Conservation (phyloP, 2,888 invertebrate genomes). For the Pristionchus fissidentatus region DNA sequence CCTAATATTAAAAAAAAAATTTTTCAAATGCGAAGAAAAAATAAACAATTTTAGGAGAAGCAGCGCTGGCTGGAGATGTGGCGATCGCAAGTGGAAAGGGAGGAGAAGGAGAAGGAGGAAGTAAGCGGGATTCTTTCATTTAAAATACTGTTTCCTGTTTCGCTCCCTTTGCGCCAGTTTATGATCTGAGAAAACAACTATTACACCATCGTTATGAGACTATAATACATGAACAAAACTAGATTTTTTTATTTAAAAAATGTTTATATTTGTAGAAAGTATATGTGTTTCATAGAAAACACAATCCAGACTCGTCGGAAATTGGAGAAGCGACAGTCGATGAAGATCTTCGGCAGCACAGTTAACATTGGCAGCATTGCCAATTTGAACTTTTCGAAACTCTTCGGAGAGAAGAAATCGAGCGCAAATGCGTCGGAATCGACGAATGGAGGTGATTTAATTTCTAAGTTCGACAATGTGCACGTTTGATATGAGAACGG, state of each 20-base stretch:
- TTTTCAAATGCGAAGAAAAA: too few species aligned
- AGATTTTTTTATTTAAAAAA: not conserved
- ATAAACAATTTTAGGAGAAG: slow-evolving; percentile 34
- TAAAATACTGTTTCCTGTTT: not conserved
- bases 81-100: slow-evolving; percentile 43
- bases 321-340: slow-evolving; percentile 45
- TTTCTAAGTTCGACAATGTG: too few species aligned
- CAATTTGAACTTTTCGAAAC: slow-evolving; percentile 37
- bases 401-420: slow-evolving; percentile 39
- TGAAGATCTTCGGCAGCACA: slow-evolving; percentile 47
- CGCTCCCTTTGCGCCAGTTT: not conserved
- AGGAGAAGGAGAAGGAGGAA: slow-evolving; percentile 48
- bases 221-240: not conserved
- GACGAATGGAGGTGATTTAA: slow-evolving; percentile 7
- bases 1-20: too few species aligned
- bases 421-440: not conserved
- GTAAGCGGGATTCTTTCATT: not conserved
- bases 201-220: not conserved
- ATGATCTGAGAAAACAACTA: not conserved
- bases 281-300: not conserved
- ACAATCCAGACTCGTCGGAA: slow-evolving; percentile 29
- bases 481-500: too few species aligned
- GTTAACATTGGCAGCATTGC: slow-evolving; percentile 30
- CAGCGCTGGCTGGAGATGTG: slow-evolving; percentile 48
- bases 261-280: not conserved